Base-by-base conservation (phyloP, 2,113 vertebrate species). In the Ochotona curzoniae region DNA sequence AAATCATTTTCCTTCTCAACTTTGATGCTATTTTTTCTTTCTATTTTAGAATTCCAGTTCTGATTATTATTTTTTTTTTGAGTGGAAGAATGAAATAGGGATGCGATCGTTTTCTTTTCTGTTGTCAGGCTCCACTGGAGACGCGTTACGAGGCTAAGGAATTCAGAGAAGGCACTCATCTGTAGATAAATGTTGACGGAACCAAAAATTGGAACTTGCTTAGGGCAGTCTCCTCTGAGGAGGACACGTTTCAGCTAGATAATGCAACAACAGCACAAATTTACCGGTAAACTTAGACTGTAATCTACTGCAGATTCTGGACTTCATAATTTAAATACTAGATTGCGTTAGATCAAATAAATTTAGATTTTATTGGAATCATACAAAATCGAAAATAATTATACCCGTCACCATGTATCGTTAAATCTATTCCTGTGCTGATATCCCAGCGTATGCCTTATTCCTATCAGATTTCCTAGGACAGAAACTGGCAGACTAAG, bases 301-400 rank as follows among this genome's bases (percentile, higher is more conserved):
- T 87, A 74, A 78, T n/a, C 8, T 38, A 84, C 10, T 61, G 10
- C 0, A 38, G 12, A 63, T 81, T 93, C 32, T 87, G 44, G 25
- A 74, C 76, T 23, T 90, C 87, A 92, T 23, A 3, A 44, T 73
- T 83, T 81, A 94, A 83, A 76, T 76, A 23, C 64, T 88, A 61
- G 6, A 44, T 44, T 64, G 18, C 64, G 69, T 61, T 90, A 61
- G 20, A 83, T 87, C 28, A 71, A 61, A 80, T 88, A 73, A 38
- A 71, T 84, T 70, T 89, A 88, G 38, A 69, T 20, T 57, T 73
- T 3, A 73, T 51, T 84, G 66, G 57, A 78, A 86, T 84, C 30
- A 57, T n/a, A 57, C 57, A 89, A 71, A 81, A 79, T 83, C 89
- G 11, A 20, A n/a, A 93, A 79, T 51, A 90, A 79, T 76, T 70